Evolutionary conservation across 1,140 invertebrate genomes (phyloP).

Genomic region (Pristionchus pacificus): DNA sequence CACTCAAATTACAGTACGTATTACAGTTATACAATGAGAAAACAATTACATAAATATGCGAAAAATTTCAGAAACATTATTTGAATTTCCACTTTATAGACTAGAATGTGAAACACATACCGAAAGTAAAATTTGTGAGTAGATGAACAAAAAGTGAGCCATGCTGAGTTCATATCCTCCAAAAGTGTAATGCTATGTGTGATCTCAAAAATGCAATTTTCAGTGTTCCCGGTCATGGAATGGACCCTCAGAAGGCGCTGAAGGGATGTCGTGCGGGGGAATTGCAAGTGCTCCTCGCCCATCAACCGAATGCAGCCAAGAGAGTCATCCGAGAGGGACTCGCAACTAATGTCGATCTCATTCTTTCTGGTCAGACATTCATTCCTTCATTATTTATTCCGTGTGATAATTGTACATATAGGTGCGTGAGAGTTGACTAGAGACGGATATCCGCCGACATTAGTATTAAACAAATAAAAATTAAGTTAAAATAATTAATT

Average conservation of each 20-base stretch:
- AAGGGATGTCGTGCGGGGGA: slow-evolving; percentile 17
- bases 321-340: slow-evolving; percentile 10
- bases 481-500: not conserved
- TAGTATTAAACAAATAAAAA: too few relatives aligned
- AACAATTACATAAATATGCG: too few relatives aligned
- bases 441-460: too few relatives aligned
- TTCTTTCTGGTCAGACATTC: slow-evolving; percentile 23
- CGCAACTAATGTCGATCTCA: slow-evolving; percentile 25
- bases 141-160: too few relatives aligned
- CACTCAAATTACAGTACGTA: slow-evolving; percentile 18
- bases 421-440: too few relatives aligned
- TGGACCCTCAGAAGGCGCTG: slow-evolving; percentile 26
- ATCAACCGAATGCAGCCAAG: slow-evolving; percentile 33
- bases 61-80: too few relatives aligned
- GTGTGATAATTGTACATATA: not conserved
- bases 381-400: not conserved
- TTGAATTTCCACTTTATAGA: too few relatives aligned
- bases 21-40: not conserved
- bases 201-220: slow-evolving; percentile 1
- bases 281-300: slow-evolving; percentile 26
- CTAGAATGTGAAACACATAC: too few relatives aligned
- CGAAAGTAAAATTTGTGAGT: too few relatives aligned
- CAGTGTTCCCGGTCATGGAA: slow-evolving; percentile 33
- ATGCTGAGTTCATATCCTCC: not conserved
- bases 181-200: not conserved